Evolutionary conservation across 2,888 invertebrate genomes (phyloP), one percentile per base, ranked within the genome.

Genomic region (Drosophila kuntzei): DNA sequence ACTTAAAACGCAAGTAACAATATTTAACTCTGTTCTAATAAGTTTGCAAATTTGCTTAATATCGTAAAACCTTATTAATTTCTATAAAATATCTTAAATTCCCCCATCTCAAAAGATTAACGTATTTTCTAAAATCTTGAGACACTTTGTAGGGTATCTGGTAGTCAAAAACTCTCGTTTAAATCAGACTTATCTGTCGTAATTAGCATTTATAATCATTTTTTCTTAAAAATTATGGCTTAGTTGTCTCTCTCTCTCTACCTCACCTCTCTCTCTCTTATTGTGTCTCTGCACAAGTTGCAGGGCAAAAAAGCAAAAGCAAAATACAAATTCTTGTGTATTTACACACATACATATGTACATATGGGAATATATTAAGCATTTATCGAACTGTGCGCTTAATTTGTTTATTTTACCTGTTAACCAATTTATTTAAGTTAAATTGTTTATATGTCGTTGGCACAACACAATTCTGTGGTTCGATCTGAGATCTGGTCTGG

Each of bases 371-470:
- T 36, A 54, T 54, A 46, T 60, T 46, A 54, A 71, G 59, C 75
- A 87, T 72, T 84, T 72, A 87, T 81, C 72, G 79, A 80, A 68
- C 80, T 79, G 64, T 67, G 67, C 39, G 81, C 71, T 81, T 76
- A 73, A 83, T 88, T 82, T 83, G 86, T 85, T 79, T 88, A 82
- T 72, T 88, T 88, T 86, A 79, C 68, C 88, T 86, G 79, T 74
- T 83, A 88, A 82, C 79, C 86, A 83, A 83, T 79, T 83, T 76
- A 83, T 88, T 76, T 74, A 62, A 63, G 71, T 68, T 87, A 79
- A 76, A 88, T 83, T 83, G 88, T 88, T 81, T 83, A 87, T 83
- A 64, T 71, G 70, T 73, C 70, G 78, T 67, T 71, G 69, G 69
- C 63, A 68, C 50, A 64, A 34, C 41, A 79, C 62, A 70, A 58